Base-by-base conservation (phyloP, 2,113 vertebrate genomes). In the Sminthopsis crassicaudata region DNA sequence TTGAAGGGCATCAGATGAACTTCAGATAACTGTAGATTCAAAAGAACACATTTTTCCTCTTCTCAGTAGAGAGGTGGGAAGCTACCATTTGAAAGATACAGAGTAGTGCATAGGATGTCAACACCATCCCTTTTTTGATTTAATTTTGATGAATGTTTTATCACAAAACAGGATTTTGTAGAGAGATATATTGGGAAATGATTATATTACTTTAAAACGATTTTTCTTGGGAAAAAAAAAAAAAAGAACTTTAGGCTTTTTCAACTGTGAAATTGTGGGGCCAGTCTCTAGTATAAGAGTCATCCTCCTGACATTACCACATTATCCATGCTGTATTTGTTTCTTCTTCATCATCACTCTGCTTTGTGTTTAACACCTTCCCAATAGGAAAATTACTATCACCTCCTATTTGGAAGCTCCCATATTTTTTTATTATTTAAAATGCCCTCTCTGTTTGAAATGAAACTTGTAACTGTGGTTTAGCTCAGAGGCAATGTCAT, bases 301-400 rank as follows among this genome's bases (percentile, higher is more conserved):
- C 0, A 3, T 25, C 60, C 54, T 22, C 90, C 90, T 53, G 16
- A 26, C 27, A 36, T 26, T 84, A 51, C n/a, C 22, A 0, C 51
- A 46, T 26, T 25, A 46, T 50, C 46, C 2, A 0, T 2, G 0
- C 2, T 46, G 76, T 9, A 46, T 11, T 27, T 14, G 0, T 91
- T 54, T 91, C 53, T 24, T 57, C 54, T 53, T 42, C 22, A 8
- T 67, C 51, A 46, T 19, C 84, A 23, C 2, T 8, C 53, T 89
- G 42, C 24, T 94, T 27, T 52, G 10, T 90, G 48, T 91, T 16
- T 57, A 27, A 54, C 10, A 92, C 0, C 6, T 2, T 76, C 36
- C 26, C 50, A 46, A 36, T 53, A 48, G 92, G 57, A 53, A 93
- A 76, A 24, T 26, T 92, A 42, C 48, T 19, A 67, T 36, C 53